Conservation (phyloP, 2,888 invertebrate genomes). For the Andrena haemorrhoa region DNA sequence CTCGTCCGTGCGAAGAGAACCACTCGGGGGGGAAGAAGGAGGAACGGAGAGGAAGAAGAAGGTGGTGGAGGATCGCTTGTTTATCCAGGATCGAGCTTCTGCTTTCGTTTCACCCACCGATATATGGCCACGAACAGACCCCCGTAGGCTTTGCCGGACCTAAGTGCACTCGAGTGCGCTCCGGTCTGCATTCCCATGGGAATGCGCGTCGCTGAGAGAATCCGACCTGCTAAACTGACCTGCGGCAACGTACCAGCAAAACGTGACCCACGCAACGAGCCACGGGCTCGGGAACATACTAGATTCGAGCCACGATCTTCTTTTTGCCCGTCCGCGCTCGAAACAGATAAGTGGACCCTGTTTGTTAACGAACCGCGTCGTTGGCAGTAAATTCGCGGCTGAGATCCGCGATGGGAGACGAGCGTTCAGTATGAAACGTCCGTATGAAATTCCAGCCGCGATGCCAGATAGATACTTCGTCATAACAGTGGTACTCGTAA, state of each 20-base stretch:
- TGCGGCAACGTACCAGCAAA: conserved; percentile 62
- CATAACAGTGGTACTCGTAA: background rate
- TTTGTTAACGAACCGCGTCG: conserved; percentile 40
- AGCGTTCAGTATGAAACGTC: background rate
- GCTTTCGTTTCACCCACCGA: conserved; percentile 65
- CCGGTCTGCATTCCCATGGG: conserved; percentile 73
- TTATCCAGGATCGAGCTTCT: conserved; percentile 74
- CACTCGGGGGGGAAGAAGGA: conserved; percentile 2
- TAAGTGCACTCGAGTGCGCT: conserved; percentile 56
- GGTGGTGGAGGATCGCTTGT: conserved; percentile 68
- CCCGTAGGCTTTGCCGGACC: conserved; percentile 61
- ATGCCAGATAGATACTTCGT: background rate
- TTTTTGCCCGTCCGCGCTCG: background rate
- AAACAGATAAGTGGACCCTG: conserved; percentile 18
- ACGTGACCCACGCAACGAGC: conserved; percentile 64
- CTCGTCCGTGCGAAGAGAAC: conserved; percentile 62
- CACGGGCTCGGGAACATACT: conserved; percentile 25
- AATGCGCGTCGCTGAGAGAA: conserved; percentile 67
- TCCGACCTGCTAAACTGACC: conserved; percentile 72
- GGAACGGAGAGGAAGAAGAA: conserved; percentile 50
- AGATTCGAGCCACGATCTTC: conserved; percentile 17
- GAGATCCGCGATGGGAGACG: background rate
- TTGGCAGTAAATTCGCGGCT: conserved; percentile 24
- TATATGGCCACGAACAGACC: conserved; percentile 61
- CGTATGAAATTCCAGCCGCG: background rate